Evolutionary conservation across 2,888 invertebrate genomes (phyloP).

Genomic region (Agyllia agylla): DNA sequence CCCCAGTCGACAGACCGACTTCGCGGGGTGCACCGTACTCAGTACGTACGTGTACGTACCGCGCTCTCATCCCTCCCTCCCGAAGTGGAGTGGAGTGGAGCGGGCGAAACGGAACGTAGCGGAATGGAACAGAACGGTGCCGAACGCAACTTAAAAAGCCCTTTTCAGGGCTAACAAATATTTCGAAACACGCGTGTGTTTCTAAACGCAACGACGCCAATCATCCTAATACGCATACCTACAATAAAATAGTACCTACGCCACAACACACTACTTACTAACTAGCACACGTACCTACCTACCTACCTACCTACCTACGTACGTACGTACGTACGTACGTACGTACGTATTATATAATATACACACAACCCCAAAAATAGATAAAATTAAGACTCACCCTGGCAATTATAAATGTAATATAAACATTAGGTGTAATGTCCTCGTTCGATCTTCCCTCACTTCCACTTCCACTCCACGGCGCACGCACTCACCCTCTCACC

Average conservation of each 20-base stretch:
- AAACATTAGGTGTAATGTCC: too few relatives aligned
- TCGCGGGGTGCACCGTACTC: neutral
- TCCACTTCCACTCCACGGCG: too few relatives aligned
- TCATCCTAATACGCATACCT: neutral
- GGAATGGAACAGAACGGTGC: neutral
- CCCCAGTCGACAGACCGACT: too few relatives aligned
- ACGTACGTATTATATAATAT: too few relatives aligned
- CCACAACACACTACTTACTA: too few relatives aligned
- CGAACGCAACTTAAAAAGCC: conserved; percentile 50
- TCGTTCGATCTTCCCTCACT: too few relatives aligned
- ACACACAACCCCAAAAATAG: too few relatives aligned
- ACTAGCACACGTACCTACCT: neutral
- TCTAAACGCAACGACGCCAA: neutral
- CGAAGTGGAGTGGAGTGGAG: neutral
- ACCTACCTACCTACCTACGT: neutral
- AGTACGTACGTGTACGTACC: neutral
- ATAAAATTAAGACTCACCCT: too few relatives aligned
- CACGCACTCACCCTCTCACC: too few relatives aligned
- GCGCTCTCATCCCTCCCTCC: neutral
- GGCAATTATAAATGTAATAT: too few relatives aligned
- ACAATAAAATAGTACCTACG: neutral
- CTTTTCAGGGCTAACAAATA: conserved; percentile 75
- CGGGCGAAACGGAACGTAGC: neutral
- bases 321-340: too few relatives aligned
- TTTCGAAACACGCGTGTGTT: neutral